These are phyloP conservation scores for Achlya flavicornis DNA, from an alignment of 2,888 invertebrate genomes.

Conservation along the genomic window DNA sequence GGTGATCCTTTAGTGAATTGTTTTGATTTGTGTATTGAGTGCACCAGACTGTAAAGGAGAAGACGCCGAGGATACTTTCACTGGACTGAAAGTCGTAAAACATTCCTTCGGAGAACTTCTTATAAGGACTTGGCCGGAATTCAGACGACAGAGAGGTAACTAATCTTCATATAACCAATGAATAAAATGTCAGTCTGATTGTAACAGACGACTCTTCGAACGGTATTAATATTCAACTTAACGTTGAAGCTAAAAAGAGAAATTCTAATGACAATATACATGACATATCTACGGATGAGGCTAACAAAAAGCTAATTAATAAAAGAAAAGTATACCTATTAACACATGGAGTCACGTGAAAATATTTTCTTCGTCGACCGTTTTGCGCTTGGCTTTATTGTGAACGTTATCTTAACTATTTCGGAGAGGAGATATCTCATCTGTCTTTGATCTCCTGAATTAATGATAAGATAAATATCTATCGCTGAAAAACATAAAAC, in stretches of 20 bases:
- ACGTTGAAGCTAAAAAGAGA: conserved; percentile 22
- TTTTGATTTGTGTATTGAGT: conserved; percentile 53
- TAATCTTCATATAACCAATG: conserved; percentile 19
- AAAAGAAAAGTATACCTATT: conserved; percentile 31
- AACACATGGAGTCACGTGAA: conserved; percentile 35
- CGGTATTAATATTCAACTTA: neutral
- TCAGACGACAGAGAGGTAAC: conserved; percentile 62
- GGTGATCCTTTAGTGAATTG: conserved; percentile 43
- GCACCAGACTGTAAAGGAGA: conserved; percentile 56
- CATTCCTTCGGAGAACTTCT: conserved; percentile 79
- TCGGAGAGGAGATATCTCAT: conserved; percentile 26
- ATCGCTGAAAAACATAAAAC: neutral
- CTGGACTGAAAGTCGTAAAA: conserved; percentile 81
- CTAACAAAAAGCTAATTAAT: conserved; percentile 30
- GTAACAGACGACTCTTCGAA: neutral
- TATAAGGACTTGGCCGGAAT: conserved; percentile 57
- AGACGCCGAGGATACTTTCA: conserved; percentile 81
- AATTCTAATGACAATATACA: neutral
- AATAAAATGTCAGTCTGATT: neutral
- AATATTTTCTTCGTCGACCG: conserved; percentile 35
- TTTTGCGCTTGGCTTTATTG: conserved; percentile 17
- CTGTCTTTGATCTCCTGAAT: conserved; percentile 12
- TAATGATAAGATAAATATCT: conserved; percentile 5
- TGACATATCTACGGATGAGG: conserved; percentile 21
- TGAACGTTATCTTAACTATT: conserved; percentile 38